Conservation (phyloP, 1,140 invertebrate species). For the Asobara japonica region DNA sequence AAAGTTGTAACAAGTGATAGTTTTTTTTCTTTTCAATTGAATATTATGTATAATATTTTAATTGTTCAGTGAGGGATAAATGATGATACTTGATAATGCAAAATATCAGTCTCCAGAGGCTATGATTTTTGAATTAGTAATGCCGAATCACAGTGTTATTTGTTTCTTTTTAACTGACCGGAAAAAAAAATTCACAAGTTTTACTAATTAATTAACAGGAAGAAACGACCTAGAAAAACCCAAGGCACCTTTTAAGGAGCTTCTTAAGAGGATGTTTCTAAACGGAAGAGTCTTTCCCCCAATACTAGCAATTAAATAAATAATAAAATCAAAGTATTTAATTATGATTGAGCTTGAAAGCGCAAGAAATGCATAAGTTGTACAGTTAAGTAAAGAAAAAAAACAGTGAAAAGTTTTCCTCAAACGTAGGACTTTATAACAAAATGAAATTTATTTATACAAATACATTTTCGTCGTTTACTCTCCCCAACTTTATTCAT, state of each 20-base stretch:
- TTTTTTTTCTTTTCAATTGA: slow-evolving; percentile 4
- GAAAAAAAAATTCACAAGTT: slow-evolving; percentile 18
- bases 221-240: slow-evolving; percentile 34
- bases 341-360: background rate
- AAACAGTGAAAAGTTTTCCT: slow-evolving; percentile 24
- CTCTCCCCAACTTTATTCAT: slow-evolving; percentile 36
- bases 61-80: background rate
- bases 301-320: slow-evolving; percentile 9
- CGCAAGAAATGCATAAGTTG: background rate
- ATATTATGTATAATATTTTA: slow-evolving; percentile 10
- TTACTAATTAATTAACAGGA: slow-evolving; percentile 39
- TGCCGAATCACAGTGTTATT: background rate
- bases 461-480: slow-evolving; percentile 56
- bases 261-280: slow-evolving; percentile 36
- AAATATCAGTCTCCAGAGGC: slow-evolving; percentile 11
- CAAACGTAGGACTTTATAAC: slow-evolving; percentile 51
- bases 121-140: background rate
- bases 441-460: slow-evolving; percentile 60
- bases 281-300: background rate
- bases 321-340: background rate
- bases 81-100: slow-evolving; percentile 5
- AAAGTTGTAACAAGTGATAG: slow-evolving; percentile 12
- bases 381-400: background rate
- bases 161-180: background rate
- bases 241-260: slow-evolving; percentile 38